Base-by-base conservation (phyloP, 2,797 vertebrate genomes). In the Lophius americanus region DNA sequence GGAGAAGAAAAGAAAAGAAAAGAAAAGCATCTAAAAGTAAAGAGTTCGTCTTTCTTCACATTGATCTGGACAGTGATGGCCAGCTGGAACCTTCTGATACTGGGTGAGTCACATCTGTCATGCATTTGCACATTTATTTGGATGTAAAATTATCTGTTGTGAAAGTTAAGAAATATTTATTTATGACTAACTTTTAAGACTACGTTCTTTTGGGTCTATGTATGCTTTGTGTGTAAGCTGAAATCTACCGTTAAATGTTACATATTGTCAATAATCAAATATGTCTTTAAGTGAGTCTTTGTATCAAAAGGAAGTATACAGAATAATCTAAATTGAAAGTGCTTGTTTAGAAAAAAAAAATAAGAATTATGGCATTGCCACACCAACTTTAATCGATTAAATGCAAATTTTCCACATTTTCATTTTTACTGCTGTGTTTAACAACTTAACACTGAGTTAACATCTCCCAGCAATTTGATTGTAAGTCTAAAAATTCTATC, bases 51-150 rank as follows among this genome's bases (percentile, higher is more conserved):
- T 67, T 72, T 70, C 5, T 6, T 44, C 6, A 2, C 49, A 48
- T 36, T 52, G 7, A 51, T 58, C 46, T 70, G 70, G 50, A 65
- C 52, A 65, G 92, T 92, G 90, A 50, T 3, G 2, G 23, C 41
- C 70, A 74, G 51, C 48, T 71, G 61, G 84, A 79, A 9, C 51
- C 57, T 91, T n/a, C 57, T 86, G 54, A 55, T 84, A 35, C 53
- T 87, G 71, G 85, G 92, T 93, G 75, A 92, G 92, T 90, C 64
- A 73, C 52, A 85, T 76, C 42, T 73, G 23, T 75, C 44, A 66
- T 55, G 46, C 36, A 63, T 78, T 71, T 70, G 36, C 9, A 62
- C 50, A 39, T 35, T 12, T 38, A 43, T 39, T 50, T 2, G 23
- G 69, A 57, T 66, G 69, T 61, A 78, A 85, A 82, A 62, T 42